Base-by-base conservation (phyloP, 2,797 vertebrate genomes). In the Sternotherus odoratus region DNA sequence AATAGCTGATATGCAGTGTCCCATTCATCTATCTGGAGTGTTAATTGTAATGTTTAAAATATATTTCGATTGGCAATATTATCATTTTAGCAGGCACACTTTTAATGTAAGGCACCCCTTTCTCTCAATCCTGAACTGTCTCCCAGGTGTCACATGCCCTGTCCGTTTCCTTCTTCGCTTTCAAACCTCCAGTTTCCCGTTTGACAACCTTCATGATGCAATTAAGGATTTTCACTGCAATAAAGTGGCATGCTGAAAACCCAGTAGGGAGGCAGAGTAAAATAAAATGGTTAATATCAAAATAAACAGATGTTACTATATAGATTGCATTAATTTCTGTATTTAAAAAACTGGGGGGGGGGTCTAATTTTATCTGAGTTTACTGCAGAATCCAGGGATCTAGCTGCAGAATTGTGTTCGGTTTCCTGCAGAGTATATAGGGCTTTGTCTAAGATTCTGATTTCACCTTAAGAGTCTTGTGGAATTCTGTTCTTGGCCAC, bases 391-490 rank as follows among this genome's bases (percentile, higher is more conserved):
- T 60, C 36, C 2, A 15, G 0, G 0, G 54, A 30, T 84, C 57
- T 2, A 90, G 2, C 51, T 92, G 48, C 48, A 90, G 72, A 5
- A 15, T 88, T 11, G 0, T 12, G 17, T 74, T 39, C 8, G 16
- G 39, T 16, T 74, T 46, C 24, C 36, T 46, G 24, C 24, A 5
- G 39, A 46, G 7, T 74, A 26, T 46, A 16, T 89, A 77, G 17
- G 39, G 28, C 26, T 12, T 49, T 26, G 85, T 91, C 84, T 80
- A 7, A 91, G 57, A 54, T 83, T 80, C 93, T 57, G 81, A 82
- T 82, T 94, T 96, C 79, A 91, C 69, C 82, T 94, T 82, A 23
- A 69, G 77, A 89, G 51, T 80, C 43, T 39, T 69, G n/a, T 69
- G 85, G 66, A 88, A 92, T 91, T 94, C 79, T 39, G 77, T 95